Evolutionary conservation across 2,888 invertebrate species (phyloP), one percentile per base, ranked within the genome.

Genomic region (Heterodera filipjevi): DNA sequence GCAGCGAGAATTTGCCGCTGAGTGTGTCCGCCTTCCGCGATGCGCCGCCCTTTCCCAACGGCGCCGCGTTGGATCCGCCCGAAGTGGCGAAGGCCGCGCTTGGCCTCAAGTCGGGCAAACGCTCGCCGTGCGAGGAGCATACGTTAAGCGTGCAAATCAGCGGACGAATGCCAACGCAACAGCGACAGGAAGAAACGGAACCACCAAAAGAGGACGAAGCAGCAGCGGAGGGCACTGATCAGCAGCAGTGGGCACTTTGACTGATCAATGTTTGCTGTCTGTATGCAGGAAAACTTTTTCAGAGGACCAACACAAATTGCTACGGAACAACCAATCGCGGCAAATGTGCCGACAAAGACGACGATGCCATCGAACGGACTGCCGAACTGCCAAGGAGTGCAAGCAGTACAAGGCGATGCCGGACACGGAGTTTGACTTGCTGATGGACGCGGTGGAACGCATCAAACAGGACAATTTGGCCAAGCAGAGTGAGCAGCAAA

Each of bases 1-100:
- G 74, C 79, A 74, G 82, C 82, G 81, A 84, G 87, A 71, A 80
- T 3, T 83, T 89, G 16, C 87, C 88, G 22, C 84, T 88, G 35
- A 87, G 87, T 6, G 85, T 86, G 22, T 88, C 89, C 32, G 80
- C 87, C 35, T 87, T 89, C 82, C 81, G 89, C 49, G 86, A 87
- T 79, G 85, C 82, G 53, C 59, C 49, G 1, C 44, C 70, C 30
- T 81, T 88, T 44, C 79, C 84, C 72, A 80, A 82, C 44, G 53
- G 35, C 68, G 30, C 79, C 77, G 32, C 27, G 59, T 64, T 66
- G 64, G 44, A 66, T 66, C 66, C 35, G 53, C 49, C 49, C 46
- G 64, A 22, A 35, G 66, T 35, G 19, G 35, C 72, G 22, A 82
- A 80, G 49, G 83, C 82, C 0, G 80, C 83, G 6, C 85, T 86